Conservation (phyloP, 2,113 vertebrate species). For the Nematolebias whitei region DNA sequence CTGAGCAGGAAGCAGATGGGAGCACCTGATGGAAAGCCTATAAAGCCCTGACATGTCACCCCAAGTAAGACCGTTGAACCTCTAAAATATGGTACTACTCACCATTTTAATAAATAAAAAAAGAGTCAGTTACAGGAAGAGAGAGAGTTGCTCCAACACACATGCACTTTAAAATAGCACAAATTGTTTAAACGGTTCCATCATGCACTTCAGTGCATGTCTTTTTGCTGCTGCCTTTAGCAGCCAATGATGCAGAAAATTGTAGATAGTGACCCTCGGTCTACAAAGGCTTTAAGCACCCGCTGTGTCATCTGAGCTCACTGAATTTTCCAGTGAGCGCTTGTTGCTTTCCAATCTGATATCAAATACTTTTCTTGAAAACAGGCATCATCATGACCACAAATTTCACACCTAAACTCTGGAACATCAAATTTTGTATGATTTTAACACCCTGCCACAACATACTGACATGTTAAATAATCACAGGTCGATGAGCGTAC, state of each 20-base stretch:
- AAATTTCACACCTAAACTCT: slow-evolving; percentile 25
- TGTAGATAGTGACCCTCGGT: slow-evolving; percentile 46
- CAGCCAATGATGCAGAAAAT: slow-evolving; percentile 42
- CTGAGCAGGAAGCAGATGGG: too few relatives aligned
- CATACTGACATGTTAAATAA: slow-evolving; percentile 60
- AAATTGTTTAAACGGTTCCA: background rate
- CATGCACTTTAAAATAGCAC: slow-evolving; percentile 5
- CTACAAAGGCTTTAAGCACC: slow-evolving; percentile 38
- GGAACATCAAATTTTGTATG: slow-evolving; percentile 27
- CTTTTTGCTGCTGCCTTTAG: slow-evolving; percentile 17
- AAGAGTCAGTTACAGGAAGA: too few relatives aligned
- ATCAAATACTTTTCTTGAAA: slow-evolving; percentile 39
- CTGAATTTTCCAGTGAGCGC: slow-evolving; percentile 21
- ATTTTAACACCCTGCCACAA: slow-evolving; percentile 57
- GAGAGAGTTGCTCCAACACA: background rate
- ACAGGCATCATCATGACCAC: slow-evolving; percentile 4
- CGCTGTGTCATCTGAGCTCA: slow-evolving; percentile 43
- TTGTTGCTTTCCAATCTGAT: slow-evolving; percentile 29
- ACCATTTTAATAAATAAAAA: too few relatives aligned
- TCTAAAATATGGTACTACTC: too few relatives aligned
- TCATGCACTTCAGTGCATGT: background rate
- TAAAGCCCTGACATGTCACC: too few relatives aligned
- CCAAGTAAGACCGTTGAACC: too few relatives aligned
- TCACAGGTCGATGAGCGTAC: slow-evolving; percentile 52
- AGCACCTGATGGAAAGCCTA: too few relatives aligned